These are phyloP conservation scores for Petroica traversi DNA, from an alignment of 2,113 vertebrate genomes.

Conservation along the genomic window DNA sequence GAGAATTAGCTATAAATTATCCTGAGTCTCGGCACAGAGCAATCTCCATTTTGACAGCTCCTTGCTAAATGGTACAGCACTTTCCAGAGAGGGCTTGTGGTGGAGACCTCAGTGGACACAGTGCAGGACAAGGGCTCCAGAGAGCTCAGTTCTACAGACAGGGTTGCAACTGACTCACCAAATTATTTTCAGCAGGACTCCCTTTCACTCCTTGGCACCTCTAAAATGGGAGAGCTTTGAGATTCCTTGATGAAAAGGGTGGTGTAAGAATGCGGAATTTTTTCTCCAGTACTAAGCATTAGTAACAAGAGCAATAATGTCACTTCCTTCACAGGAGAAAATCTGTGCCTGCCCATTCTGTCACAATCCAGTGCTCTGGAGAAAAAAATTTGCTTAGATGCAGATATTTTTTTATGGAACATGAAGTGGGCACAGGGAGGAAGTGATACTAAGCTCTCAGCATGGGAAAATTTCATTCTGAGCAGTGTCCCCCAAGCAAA, in stretches of 20 bases:
- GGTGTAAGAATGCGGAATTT: neutral
- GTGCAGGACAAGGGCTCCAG: accelerated
- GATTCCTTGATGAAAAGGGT: neutral
- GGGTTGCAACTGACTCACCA: neutral
- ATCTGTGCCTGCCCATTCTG: neutral
- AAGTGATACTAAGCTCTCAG: neutral
- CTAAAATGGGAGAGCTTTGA: neutral
- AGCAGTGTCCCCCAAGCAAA: neutral
- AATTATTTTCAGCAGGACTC: neutral
- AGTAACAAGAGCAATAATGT: neutral
- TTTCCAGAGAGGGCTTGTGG: neutral
- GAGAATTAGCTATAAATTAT: neutral
- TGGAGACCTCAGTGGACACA: neutral
- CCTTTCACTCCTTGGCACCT: neutral
- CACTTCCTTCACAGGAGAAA: neutral
- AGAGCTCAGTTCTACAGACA: neutral
- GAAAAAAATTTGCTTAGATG: neutral
- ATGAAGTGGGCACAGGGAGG: neutral
- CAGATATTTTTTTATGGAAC: neutral
- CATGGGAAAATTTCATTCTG: neutral
- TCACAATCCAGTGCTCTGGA: neutral
- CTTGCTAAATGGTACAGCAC: neutral
- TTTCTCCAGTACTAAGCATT: neutral
- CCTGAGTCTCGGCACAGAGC: neutral
- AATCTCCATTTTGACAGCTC: neutral